phyloP scores from a whole-genome alignment of 2,113 vertebrate species.

The Chitala chitala region DNA sequence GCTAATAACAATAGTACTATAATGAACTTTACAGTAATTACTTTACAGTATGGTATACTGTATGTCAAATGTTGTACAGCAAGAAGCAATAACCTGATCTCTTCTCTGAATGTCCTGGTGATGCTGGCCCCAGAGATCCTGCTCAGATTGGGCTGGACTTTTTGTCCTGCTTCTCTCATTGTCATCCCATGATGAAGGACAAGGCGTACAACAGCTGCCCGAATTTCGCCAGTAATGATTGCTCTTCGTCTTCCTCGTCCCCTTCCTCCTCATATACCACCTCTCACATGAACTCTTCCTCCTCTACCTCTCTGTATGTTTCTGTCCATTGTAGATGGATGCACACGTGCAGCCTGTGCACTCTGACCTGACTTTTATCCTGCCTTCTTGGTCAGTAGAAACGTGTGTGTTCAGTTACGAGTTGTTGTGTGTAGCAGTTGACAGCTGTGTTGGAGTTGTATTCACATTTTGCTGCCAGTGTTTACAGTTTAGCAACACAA shows the following conservation, averaged over 20 bases:
- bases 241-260: background rate
- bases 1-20: background rate
- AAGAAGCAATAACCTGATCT: background rate
- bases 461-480: slow-evolving; percentile 1
- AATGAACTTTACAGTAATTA: too few species aligned
- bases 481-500: slow-evolving; percentile 4
- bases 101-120: slow-evolving; percentile 16
- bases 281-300: background rate
- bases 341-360: background rate
- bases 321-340: background rate
- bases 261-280: background rate
- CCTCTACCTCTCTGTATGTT: too few species aligned
- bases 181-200: slow-evolving; percentile 6
- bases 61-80: background rate
- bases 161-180: slow-evolving; percentile 13
- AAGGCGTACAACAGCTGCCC: background rate
- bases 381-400: background rate
- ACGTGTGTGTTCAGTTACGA: slow-evolving; percentile 6
- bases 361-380: background rate
- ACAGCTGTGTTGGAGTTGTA: slow-evolving; percentile 1
- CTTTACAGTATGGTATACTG: too few species aligned
- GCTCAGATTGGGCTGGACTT: slow-evolving; percentile 4
- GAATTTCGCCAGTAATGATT: background rate
- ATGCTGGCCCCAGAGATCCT: slow-evolving; percentile 3
- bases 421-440: background rate